phyloP scores from a whole-genome alignment of 2,797 vertebrate genomes.

The Pseudochirops cupreus region DNA sequence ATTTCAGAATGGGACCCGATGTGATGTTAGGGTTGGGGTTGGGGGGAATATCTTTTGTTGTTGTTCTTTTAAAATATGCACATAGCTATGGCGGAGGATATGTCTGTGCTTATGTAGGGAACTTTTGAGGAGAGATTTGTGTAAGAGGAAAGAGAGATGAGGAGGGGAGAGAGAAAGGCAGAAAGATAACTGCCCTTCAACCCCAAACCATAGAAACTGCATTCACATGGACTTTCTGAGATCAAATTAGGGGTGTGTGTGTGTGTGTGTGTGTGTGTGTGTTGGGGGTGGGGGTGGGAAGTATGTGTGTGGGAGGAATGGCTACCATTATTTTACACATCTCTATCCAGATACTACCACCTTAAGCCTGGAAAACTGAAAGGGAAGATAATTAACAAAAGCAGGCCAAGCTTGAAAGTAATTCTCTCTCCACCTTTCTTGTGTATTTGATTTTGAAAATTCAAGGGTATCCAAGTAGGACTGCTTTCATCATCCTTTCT shows the following conservation, averaged over 20 bases:
- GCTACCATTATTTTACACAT: neutral
- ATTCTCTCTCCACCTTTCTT: neutral
- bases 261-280: no score
- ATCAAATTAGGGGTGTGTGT: neutral
- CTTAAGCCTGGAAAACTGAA: neutral
- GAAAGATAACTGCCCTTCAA: neutral
- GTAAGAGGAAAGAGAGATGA: neutral
- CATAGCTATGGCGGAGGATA: neutral
- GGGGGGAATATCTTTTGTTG: neutral
- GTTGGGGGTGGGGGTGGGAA: no score
- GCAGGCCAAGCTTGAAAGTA: neutral
- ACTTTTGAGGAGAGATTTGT: neutral
- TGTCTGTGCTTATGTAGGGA: neutral
- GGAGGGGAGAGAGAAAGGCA: neutral
- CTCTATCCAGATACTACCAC: neutral
- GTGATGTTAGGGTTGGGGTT: neutral
- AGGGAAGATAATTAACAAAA: neutral
- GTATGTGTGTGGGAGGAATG: neutral
- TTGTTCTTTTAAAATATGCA: neutral
- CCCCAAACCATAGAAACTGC: neutral
- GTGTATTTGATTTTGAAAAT: neutral
- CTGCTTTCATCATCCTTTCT: rapidly evolving
- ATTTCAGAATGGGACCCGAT: neutral
- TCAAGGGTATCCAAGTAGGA: neutral
- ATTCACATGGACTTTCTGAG: neutral